phyloP scores from a whole-genome alignment of 2,888 invertebrate species.

The Encarsia formosa region DNA sequence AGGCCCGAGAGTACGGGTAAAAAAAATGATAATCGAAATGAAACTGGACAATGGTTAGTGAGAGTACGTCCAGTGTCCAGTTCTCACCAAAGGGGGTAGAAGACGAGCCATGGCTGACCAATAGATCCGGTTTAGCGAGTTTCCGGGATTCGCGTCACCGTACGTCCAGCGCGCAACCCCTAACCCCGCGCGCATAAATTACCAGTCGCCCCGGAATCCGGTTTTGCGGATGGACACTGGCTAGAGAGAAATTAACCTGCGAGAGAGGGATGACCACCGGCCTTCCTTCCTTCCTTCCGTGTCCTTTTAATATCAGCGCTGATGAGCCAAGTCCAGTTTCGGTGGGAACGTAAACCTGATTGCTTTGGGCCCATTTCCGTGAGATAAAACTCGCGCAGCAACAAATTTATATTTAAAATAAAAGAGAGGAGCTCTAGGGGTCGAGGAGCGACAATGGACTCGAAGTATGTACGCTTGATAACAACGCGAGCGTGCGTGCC shows the following conservation, averaged over 20 bases:
- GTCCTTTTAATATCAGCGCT: background rate
- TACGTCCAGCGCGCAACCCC: conserved; percentile 2
- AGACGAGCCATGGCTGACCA: conserved; percentile 46
- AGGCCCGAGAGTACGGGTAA: background rate
- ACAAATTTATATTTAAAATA: too few relatives aligned
- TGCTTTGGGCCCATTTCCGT: background rate
- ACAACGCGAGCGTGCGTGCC: too few relatives aligned
- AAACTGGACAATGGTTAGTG: conserved; percentile 22
- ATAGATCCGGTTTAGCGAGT: conserved; percentile 52
- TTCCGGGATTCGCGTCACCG: conserved; percentile 35
- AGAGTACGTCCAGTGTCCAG: conserved; percentile 43
- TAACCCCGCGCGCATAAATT: conserved; percentile 4
- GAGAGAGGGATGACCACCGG: conserved; percentile 3
- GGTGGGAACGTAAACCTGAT: conserved; percentile 53
- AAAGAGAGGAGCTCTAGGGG: too few relatives aligned
- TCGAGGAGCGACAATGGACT: too few relatives aligned
- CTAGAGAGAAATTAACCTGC: conserved; percentile 3
- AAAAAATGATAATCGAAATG: background rate
- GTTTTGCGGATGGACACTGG: conserved; percentile 27
- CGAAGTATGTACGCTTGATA: too few relatives aligned
- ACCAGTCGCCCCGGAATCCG: conserved; percentile 23
- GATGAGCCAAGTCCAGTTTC: conserved; percentile 26
- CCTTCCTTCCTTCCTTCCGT: background rate
- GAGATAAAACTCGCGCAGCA: background rate
- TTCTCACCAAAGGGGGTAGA: conserved; percentile 44